Base-by-base conservation (phyloP, 2,888 invertebrate genomes). In the Sinhomidia bicolor region DNA sequence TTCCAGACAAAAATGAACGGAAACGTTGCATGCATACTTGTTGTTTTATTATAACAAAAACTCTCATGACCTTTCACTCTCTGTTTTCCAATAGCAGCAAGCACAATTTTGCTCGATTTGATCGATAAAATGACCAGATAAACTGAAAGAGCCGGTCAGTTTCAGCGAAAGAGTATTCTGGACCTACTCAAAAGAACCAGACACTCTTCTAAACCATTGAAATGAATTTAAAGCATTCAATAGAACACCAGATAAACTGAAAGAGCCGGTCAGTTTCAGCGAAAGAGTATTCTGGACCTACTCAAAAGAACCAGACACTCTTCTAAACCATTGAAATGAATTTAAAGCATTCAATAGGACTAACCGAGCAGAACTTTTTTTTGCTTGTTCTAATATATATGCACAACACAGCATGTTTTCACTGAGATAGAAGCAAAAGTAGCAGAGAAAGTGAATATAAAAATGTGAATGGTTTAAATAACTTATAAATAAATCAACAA, bases 401-500 rank as follows among this genome's bases (percentile, higher is more conserved):
- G 29, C 14, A 1, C 26, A 29, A 14, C n/a, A 23, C 3, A 36
- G 36, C 20, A 57, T 32, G n/a, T 32, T 36, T 32, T 36, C 36
- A 29, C 0, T 32, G 10, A n/a, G 51, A 51, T n/a, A 51, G 4
- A 3, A 51, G 51, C 32, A 5, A 32, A 32, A 65, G 68, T 1
- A 68, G 17, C 29, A 17, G 6, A 36, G 68, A 68, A 12, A 68
- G 14, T 62, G 29, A 62, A 62, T 62, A 29, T 62, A n/a, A 68
- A 68, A 17, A 36, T 17, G 68, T 17, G 36, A 68, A 68, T 68
- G 26, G 74, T 78, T 54, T 54, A 78, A 78, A 78, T 78, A 60
- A 80, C 65, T 82, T 47, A 82, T 82, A 82, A 82, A 82, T 82
- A 82, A 82, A 65, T 68, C 81, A 82, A 68, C 81, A 82, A 68